Evolutionary conservation across 2,888 invertebrate species (phyloP).

Genomic region (Dicycla oo): DNA sequence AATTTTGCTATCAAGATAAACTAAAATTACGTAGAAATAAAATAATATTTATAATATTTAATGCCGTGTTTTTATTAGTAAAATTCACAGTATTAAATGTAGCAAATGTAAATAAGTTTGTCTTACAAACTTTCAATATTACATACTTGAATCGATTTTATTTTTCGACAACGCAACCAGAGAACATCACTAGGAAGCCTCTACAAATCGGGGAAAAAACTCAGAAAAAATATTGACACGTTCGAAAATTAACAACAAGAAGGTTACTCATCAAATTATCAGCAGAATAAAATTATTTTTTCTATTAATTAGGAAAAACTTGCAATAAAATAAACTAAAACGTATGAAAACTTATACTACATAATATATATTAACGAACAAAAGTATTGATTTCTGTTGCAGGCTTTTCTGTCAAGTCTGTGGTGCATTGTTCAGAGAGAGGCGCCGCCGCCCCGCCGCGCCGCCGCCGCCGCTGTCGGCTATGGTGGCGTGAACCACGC

Average conservation of each 20-base stretch:
- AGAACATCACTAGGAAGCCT: conserved; percentile 43
- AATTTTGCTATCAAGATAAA: neutral
- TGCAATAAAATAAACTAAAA: neutral
- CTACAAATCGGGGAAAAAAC: conserved; percentile 50
- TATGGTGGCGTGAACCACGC: neutral
- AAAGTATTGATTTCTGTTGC: neutral
- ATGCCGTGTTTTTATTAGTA: neutral
- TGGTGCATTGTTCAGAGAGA: neutral
- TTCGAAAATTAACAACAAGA: conserved; percentile 50
- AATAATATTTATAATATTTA: neutral
- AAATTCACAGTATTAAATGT: neutral
- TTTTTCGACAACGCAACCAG: too few relatives aligned
- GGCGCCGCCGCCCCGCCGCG: too few relatives aligned
- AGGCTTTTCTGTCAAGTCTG: neutral
- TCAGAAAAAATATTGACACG: conserved; percentile 50
- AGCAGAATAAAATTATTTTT: neutral
- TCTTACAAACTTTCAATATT: accelerated
- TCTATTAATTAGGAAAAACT: neutral
- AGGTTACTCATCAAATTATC: conserved; percentile 16
- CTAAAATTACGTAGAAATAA: neutral
- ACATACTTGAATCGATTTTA: conserved; percentile 12
- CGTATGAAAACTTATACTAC: too few relatives aligned
- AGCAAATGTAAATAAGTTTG: neutral
- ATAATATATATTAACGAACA: neutral
- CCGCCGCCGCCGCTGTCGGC: neutral